Evolutionary conservation across 1,140 invertebrate species (phyloP), one percentile per base, ranked within the genome.

Genomic region (Drosophila nasuta): DNA sequence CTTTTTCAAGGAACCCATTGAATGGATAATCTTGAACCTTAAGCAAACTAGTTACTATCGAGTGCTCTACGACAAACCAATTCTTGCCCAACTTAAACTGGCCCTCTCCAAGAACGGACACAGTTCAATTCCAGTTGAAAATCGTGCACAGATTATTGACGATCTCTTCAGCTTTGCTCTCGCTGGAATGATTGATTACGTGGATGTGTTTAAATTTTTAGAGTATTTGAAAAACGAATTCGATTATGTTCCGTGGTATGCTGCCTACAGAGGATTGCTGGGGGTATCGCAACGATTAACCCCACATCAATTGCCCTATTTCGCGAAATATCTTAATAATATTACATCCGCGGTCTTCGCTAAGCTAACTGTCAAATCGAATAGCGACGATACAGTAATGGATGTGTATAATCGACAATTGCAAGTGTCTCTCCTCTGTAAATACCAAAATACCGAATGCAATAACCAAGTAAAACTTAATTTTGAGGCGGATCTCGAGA

Each of bases 111-210:
- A 70, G 13, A 62, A 76, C 0, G 76, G 92, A 25, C 93, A 93
- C 73, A 75, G 87, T 1, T 82, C 77, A 1, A 96, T 97, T 65
- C 93, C 95, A 54, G 78, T 94, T 0, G 91, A 96, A 3, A 97
- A 97, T 93, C 93, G 96, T 59, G 96, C 96, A 0, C 96, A 97
- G 82, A 92, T 97, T 1, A 91, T 97, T 1, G 96, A 97, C 79
- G 97, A 97, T 91, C 93, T 95, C 1, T 95, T 96, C 59, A 95
- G 95, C 74, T 93, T 97, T 49, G 95, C 95, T 0, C 92, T 93
- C 45, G 94, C 93, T 52, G 94, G 93, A 30, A 87, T 93, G 13
- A 69, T 96, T n/a, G 54, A 92, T 17, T 95, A 95, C 48, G 71
- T 76, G 0, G 73, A 93, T 1, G 92, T 94, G 0, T 86, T 96